These are phyloP conservation scores for Xanthorhoe designata DNA, from an alignment of 2,888 invertebrate genomes.

Conservation along the genomic window DNA sequence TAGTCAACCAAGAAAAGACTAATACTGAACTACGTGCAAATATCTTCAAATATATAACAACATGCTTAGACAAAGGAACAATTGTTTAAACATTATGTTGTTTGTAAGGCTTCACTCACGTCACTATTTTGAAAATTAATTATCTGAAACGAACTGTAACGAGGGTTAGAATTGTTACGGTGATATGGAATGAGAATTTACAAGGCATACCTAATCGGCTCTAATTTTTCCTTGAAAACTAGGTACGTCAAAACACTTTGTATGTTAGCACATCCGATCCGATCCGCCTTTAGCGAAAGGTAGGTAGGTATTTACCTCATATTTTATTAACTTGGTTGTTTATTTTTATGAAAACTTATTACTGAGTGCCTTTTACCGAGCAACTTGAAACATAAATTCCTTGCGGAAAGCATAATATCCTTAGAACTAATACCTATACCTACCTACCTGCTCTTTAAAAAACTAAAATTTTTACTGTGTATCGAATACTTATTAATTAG, in stretches of 20 bases:
- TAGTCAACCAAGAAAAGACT: conserved; percentile 2
- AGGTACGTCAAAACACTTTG: background rate
- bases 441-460: too few species aligned
- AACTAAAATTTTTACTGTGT: too few species aligned
- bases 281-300: too few species aligned
- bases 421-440: too few species aligned
- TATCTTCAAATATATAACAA: conserved; percentile 24
- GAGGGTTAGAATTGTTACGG: conserved; percentile 5
- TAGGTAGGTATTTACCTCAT: too few species aligned
- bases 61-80: conserved; percentile 9
- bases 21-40: background rate
- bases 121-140: conserved; percentile 9
- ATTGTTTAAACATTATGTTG: conserved; percentile 23
- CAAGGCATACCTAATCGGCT: conserved; percentile 2
- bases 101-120: background rate
- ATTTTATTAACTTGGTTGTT: too few species aligned
- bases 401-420: too few species aligned
- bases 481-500: too few species aligned
- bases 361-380: too few species aligned
- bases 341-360: too few species aligned
- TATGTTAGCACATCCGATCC: too few species aligned
- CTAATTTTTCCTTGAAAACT: background rate
- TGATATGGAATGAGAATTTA: conserved; percentile 2
- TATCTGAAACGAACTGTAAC: conserved; percentile 3
- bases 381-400: too few species aligned